Evolutionary conservation across 2,113 vertebrate species (phyloP).

Genomic region (Podilymbus podiceps): DNA sequence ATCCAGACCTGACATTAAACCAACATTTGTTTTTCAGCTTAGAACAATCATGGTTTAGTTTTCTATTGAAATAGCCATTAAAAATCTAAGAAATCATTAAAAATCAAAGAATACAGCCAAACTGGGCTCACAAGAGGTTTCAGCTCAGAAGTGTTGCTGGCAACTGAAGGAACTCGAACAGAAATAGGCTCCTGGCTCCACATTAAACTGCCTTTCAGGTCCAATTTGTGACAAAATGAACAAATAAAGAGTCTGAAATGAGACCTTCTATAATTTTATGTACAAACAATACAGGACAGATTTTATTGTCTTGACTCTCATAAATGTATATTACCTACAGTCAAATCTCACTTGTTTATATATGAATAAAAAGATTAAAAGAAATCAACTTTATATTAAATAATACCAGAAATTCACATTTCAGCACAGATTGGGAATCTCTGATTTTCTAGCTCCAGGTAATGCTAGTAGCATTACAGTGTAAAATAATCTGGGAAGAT

Average conservation of each 20-base stretch:
- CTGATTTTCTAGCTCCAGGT: background rate
- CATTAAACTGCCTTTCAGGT: background rate
- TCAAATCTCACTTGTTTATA: background rate
- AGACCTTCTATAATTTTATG: background rate
- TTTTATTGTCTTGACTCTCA: background rate
- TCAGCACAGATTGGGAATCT: background rate
- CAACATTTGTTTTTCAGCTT: background rate
- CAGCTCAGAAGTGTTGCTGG: background rate
- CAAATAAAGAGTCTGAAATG: background rate
- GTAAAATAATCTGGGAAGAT: background rate
- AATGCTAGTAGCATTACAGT: background rate
- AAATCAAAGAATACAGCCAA: background rate
- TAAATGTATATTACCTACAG: background rate
- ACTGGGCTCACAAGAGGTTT: background rate
- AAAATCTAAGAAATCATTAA: background rate
- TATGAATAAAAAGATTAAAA: background rate
- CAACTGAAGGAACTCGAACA: background rate
- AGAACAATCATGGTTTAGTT: background rate
- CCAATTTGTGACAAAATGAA: background rate
- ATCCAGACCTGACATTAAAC: fast-evolving
- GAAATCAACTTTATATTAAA: background rate
- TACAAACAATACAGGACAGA: background rate
- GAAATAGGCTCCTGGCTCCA: background rate
- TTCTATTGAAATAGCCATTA: background rate
- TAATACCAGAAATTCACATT: background rate